Conservation (phyloP, 2,113 vertebrate genomes). For the Ploceus nigricollis region DNA sequence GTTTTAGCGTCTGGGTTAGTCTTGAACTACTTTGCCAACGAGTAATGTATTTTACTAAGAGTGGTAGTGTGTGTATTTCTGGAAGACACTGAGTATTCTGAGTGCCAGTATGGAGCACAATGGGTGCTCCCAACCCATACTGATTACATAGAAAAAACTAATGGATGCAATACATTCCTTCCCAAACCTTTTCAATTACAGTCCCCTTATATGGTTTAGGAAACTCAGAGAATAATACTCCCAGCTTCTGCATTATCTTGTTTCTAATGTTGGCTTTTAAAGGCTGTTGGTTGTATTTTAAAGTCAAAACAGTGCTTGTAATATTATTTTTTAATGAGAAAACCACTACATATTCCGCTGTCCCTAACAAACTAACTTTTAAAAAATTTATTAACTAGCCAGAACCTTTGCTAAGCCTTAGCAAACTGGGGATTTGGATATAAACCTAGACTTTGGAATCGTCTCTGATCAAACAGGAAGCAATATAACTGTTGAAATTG, state of each 20-base stretch:
- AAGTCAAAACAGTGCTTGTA: background rate
- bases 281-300: background rate
- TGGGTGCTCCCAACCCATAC: background rate
- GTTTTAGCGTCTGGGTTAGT: background rate
- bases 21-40: background rate
- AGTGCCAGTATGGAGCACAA: background rate
- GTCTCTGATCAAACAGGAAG: slow-evolving; percentile 35
- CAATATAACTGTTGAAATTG: background rate
- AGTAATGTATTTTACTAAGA: background rate
- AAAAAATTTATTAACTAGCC: background rate
- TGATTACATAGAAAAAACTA: background rate
- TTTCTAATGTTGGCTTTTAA: background rate
- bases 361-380: background rate
- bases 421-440: background rate
- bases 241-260: background rate
- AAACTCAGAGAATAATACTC: background rate
- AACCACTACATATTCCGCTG: background rate
- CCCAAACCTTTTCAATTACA: background rate
- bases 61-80: background rate
- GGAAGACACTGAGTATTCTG: background rate
- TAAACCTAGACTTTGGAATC: background rate
- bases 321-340: background rate
- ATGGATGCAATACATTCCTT: background rate
- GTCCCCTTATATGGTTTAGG: background rate
- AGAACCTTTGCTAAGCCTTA: background rate